Base-by-base conservation (phyloP, 2,113 vertebrate genomes). In the Tachuris rubrigastra region DNA sequence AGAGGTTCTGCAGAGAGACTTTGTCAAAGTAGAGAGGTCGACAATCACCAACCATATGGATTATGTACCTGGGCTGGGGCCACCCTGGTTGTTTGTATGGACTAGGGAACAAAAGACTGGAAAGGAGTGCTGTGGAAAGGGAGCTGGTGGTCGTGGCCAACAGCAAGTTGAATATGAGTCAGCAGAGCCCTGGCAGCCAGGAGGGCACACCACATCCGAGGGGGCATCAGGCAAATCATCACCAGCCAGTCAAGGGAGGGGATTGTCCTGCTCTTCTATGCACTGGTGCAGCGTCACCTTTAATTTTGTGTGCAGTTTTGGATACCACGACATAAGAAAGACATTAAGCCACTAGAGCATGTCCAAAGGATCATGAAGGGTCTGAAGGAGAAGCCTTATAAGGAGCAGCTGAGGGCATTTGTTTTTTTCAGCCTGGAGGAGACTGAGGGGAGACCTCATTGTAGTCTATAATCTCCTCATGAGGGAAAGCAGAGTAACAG, bases 81-180 rank as follows among this genome's bases (percentile, higher is more conserved):
- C 50, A 37, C 14, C 37, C 22, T 33, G 12, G 18, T 23, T 60
- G 16, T 25, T 30, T 8, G 17, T 39, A 24, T 19, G 44, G 44
- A 18, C 6, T 24, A 5, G 19, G 15, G 33, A 81, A 33, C 0
- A 0, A 52, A 12, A 33, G 33, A 10, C 4, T 24, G 22, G 6
- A 46, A 14, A 68, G 7, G 10, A 53, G 5, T 14, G 16, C 21
- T 6, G 33, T 5, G 8, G 33, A 39, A 68, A 41, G 24, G 20
- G 15, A 2, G 12, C 7, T 39, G 8, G 12, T 37, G 0, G 1
- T 60, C 15, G 7, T 52, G 37, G 9, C 24, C 0, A 0, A 14
- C 12, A 9, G 10, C 27, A 82, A 67, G 33, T 1, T 52, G 37
- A 46, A 0, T 16, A 3, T 2, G 4, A 50, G 4, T 2, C 44